These are phyloP conservation scores for Crax fasciolata DNA, from an alignment of 2,797 vertebrate species.

Conservation along the genomic window DNA sequence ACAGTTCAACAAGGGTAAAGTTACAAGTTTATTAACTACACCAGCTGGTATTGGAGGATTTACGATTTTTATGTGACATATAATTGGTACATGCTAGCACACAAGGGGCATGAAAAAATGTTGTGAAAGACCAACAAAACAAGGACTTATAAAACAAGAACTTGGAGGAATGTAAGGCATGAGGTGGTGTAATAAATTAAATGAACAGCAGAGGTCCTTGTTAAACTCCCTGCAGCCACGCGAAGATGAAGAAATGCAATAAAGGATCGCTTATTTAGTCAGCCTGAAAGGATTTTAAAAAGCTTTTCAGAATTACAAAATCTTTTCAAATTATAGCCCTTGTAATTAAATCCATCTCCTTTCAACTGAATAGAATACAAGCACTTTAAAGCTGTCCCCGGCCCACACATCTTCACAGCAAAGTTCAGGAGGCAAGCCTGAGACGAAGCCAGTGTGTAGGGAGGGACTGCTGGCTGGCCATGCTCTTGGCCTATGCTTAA, in stretches of 20 bases:
- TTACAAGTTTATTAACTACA: conserved; percentile 67
- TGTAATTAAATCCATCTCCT: conserved; percentile 39
- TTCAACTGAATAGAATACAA: background rate
- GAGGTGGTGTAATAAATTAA: conserved; percentile 69
- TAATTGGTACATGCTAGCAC: conserved; percentile 56
- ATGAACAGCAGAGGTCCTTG: conserved; percentile 83
- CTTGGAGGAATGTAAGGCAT: background rate
- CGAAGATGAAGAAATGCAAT: background rate
- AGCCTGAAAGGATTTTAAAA: conserved; percentile 2
- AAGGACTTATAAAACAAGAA: background rate
- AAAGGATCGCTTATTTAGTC: background rate
- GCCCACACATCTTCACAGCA: background rate
- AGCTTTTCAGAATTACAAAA: conserved; percentile 28
- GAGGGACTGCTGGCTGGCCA: background rate
- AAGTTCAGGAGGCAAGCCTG: background rate
- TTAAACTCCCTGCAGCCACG: conserved; percentile 64
- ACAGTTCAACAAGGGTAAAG: conserved; percentile 62
- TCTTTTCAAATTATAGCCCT: conserved; percentile 16
- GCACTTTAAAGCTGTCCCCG: background rate
- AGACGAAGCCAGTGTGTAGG: accelerated
- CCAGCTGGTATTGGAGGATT: conserved; percentile 70
- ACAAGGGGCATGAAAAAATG: conserved; percentile 55
- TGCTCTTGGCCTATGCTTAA: background rate
- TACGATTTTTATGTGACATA: conserved; percentile 53
- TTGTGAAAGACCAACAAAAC: conserved; percentile 26